Evolutionary conservation across 2,113 vertebrate genomes (phyloP), one percentile per base, ranked within the genome.

Genomic region (Chamaea fasciata): DNA sequence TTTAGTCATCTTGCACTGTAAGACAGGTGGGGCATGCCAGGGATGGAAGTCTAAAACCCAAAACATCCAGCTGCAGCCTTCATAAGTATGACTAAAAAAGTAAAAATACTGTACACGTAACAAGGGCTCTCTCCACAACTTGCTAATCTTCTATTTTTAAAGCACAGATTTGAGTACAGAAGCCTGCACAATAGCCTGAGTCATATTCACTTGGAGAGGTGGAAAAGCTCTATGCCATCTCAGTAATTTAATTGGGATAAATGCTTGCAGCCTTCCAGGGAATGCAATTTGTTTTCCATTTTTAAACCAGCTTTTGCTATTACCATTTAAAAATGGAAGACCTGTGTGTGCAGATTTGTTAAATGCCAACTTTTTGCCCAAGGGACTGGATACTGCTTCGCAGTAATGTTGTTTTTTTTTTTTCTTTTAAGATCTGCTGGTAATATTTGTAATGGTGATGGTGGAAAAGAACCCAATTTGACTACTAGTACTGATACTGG

Each of bases 391-490:
- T 69, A 52, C 49, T 53, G 11, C 39, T 87, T 82, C 37, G 70
- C 37, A 69, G 39, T 41, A 75, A 59, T 26, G 4, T 39, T 55
- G 67, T 68, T 81, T 81, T 55, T 70, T 68, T 81, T 81, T 82
- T 33, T 55, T 44, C 44, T 41, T 68, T 91, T 56, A 44, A 41
- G 18, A 69, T 35, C 37, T 87, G 62, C 41, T 79, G 26, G 23
- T 75, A 50, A 69, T 46, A 35, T 57, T 85, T 68, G 2, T 30
- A 82, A 71, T 0, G 0, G 31, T 3, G 1, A 22, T 15, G 50
- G 31, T 9, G 1, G 41, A 70, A 92, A 70, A 81, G 13, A 92
- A 57, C 15, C 5, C 52, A 31, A 6, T 26, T 71, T 60, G 52
- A 63, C 87, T 57, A 55, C 21, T 31, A 60, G 31, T 53, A 55